Conservation (phyloP, 2,113 vertebrate genomes). For the Cricetomys ansorgei region DNA sequence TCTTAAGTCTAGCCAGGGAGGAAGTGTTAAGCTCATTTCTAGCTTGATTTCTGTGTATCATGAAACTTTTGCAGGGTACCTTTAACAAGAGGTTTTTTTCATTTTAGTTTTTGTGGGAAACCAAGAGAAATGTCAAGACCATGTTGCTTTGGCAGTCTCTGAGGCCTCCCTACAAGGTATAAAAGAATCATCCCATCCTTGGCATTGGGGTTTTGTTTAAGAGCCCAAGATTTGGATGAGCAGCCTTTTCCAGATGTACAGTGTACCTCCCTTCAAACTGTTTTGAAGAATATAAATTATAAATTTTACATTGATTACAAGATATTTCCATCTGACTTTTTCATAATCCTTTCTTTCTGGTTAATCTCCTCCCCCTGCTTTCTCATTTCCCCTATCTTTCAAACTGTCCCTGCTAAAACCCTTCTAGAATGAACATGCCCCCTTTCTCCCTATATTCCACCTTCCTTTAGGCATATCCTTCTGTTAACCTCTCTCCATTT, state of each 20-base stretch:
- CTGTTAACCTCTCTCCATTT: neutral
- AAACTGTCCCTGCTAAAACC: accelerated
- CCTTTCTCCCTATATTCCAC: neutral
- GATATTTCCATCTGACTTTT: neutral
- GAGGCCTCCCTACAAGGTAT: neutral
- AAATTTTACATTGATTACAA: neutral
- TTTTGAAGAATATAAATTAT: neutral
- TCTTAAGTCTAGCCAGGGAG: neutral
- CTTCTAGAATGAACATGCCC: neutral
- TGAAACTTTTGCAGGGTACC: too few species aligned
- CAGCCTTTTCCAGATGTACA: neutral
- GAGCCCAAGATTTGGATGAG: neutral
- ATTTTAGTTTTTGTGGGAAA: neutral
- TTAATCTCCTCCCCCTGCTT: accelerated
- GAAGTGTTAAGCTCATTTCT: neutral
- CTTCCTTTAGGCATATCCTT: neutral
- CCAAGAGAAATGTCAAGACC: neutral
- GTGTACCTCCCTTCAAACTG: neutral
- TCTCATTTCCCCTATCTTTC: neutral
- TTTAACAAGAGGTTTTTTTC: neutral
- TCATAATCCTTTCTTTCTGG: too few species aligned
- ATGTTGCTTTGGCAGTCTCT: neutral
- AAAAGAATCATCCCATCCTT: neutral
- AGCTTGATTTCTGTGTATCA: neutral
- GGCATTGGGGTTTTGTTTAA: neutral